Evolutionary conservation across 2,113 vertebrate genomes (phyloP), one percentile per base, ranked within the genome.

Genomic region (Colossoma macropomum): DNA sequence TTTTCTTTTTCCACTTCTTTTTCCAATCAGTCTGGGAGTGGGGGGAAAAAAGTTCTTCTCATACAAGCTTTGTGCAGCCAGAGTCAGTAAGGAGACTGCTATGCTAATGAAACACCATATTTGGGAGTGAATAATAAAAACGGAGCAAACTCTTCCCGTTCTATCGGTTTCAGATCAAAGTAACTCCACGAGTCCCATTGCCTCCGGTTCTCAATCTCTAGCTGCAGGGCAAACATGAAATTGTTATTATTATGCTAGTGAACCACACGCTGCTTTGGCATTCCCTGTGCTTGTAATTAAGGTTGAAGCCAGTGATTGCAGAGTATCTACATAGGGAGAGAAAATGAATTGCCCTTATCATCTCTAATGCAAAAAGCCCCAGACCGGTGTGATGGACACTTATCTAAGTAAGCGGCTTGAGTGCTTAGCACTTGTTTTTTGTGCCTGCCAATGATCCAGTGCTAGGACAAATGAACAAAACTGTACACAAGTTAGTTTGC

Each of bases 191-290:
- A 90, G 88, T 91, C 88, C 77, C 73, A 86, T 84, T 34, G 93
- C 93, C 93, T 89, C 81, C 45, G 91, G 93, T 74, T 91, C 85
- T 86, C 88, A 88, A 89, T 88, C 85, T 65, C 87, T 89, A 32
- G 93, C 93, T 93, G 89, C 89, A 56, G 93, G 93, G 92, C 89
- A 91, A 86, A 94, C 93, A 93, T 92, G 89, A 92, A 92, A 90
- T 88, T 92, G 91, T 93, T 93, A 93, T 94, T 92, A 94, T 92
- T 86, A 90, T 91, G 90, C 93, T 86, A 88, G 85, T 92, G 89
- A 93, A 90, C 89, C 84, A 90, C 89, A 86, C 89, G 92, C 92
- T 91, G 90, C 90, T 92, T 88, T 90, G 54, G 56, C 75, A 52
- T 62, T 92, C 91, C 89, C 89, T 90, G 86, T 89, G 87, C 88